Percentiles rank a stretch among this genome's conserved stretches.
These are phyloP conservation scores for Notechis scutatus DNA, from an alignment of 2,113 vertebrate genomes.

Conservation along the genomic window DNA sequence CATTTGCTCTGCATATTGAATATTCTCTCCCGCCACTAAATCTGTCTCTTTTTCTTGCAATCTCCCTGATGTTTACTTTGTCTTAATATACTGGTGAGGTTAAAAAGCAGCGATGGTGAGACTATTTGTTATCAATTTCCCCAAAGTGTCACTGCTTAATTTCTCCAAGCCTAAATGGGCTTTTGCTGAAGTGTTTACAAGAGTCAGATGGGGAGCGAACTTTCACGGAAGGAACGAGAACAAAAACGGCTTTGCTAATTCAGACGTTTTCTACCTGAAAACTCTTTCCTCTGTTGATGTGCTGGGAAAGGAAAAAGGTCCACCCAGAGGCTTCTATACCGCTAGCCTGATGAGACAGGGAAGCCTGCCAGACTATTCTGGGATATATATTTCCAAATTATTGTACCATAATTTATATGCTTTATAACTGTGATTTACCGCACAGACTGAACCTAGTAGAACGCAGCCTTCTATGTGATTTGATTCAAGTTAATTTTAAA, in stretches of 20 bases:
- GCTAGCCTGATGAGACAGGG: neutral
- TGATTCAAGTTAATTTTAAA: neutral
- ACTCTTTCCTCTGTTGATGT: neutral
- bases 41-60: slow-evolving; percentile 53
- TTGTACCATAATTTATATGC: neutral
- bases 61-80: slow-evolving; percentile 68
- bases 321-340: neutral
- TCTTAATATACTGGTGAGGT: slow-evolving; percentile 64
- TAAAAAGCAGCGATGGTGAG: slow-evolving; percentile 63
- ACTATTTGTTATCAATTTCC: slow-evolving; percentile 70
- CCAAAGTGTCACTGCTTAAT: slow-evolving; percentile 65
- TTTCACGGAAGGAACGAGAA: slow-evolving; percentile 49
- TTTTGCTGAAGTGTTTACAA: slow-evolving; percentile 53
- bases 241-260: slow-evolving; percentile 29
- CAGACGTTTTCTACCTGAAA: slow-evolving; percentile 10
- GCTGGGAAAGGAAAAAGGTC: neutral
- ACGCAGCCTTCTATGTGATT: neutral
- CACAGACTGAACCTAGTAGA: neutral
- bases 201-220: slow-evolving; percentile 66
- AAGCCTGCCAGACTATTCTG: neutral
- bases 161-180: slow-evolving; percentile 56
- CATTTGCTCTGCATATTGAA: slow-evolving; percentile 59
- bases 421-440: neutral
- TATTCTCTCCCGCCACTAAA: slow-evolving; percentile 50
- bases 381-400: neutral